Base-by-base conservation (phyloP, 2,797 vertebrate species). In the Pachyuromys duprasi region DNA sequence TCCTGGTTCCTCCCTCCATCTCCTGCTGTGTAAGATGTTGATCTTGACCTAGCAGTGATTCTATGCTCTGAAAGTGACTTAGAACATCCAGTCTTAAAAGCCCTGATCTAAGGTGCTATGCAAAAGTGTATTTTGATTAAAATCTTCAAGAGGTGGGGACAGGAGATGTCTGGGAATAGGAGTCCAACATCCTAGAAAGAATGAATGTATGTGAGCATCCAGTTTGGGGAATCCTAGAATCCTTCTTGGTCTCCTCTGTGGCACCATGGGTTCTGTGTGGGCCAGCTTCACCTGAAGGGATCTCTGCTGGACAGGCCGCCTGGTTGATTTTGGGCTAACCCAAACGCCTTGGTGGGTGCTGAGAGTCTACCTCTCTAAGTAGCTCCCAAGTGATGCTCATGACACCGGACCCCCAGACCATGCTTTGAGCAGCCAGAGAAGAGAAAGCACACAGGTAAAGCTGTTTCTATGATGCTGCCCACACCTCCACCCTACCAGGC, bases 1-100 rank as follows among this genome's bases (percentile, higher is more conserved):
- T 80, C 45, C 70, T 15, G 11, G 9, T 31, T 90, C 69, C 45
- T 67, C 4, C 70, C 26, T 0, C 9, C 36, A 6, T 42, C 57
- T 78, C 63, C 26, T 75, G 3, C 86, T 93, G 60, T 60, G 42
- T 72, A 86, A 94, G 95, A 82, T 86, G 45, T 83, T 83, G 53
- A 49, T 65, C 45, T 1, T 95, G 90, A 53, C 60, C 74, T 80
- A 14, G 36, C 83, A 57, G 89, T 91, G 79, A 69, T 84, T 95
- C 72, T 55, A 65, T 78, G 62, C 84, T 84, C 79, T 80, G 28
- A 95, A 95, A 82, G 83, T 92, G 90, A 93, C 74, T 89, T 78
- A 72, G 90, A 89, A 89, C 42, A 42, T 13, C 26, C 2, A 14
- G 24, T 65, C 93, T 93, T 78, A 60, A 92, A 95, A 95, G 82